Evolutionary conservation across 1,140 invertebrate species (phyloP).

Genomic region (Drosophila sechellia): DNA sequence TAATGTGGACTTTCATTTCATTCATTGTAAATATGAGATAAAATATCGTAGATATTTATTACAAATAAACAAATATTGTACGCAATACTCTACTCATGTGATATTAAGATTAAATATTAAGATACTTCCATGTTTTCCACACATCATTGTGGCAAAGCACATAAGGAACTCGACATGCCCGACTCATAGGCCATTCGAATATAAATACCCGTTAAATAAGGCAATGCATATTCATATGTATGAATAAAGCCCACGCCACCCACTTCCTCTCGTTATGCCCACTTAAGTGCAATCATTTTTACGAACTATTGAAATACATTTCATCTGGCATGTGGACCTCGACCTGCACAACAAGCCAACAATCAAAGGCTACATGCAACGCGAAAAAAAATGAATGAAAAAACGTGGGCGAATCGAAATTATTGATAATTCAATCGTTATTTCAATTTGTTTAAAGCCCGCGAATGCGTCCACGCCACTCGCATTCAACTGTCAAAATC

Average conservation of each 20-base stretch:
- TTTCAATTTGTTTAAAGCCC: slow-evolving; percentile 64
- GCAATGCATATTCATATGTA: slow-evolving; percentile 28
- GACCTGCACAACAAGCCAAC: slow-evolving; percentile 44
- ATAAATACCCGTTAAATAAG: slow-evolving; percentile 47
- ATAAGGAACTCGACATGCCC: slow-evolving; percentile 1
- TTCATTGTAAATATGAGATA: too few species aligned
- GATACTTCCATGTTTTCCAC: neutral
- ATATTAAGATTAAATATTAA: neutral
- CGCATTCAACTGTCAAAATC: slow-evolving; percentile 51
- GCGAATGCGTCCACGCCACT: slow-evolving; percentile 4
- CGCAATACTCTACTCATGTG: neutral
- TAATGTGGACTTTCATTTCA: neutral
- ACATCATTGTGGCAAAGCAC: neutral
- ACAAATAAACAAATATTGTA: too few species aligned
- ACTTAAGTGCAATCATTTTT: slow-evolving; percentile 60
- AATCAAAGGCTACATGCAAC: slow-evolving; percentile 44
- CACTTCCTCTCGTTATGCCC: slow-evolving; percentile 37
- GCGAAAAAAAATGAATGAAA: neutral
- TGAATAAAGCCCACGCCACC: slow-evolving; percentile 26
- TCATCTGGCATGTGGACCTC: slow-evolving; percentile 31
- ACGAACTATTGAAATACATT: slow-evolving; percentile 56
- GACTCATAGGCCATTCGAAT: neutral
- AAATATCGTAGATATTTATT: too few species aligned
- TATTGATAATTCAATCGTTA: slow-evolving; percentile 71
- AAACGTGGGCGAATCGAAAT: slow-evolving; percentile 28